Evolutionary conservation across 2,888 invertebrate genomes (phyloP).

Genomic region (Cheiracanthium punctorium): DNA sequence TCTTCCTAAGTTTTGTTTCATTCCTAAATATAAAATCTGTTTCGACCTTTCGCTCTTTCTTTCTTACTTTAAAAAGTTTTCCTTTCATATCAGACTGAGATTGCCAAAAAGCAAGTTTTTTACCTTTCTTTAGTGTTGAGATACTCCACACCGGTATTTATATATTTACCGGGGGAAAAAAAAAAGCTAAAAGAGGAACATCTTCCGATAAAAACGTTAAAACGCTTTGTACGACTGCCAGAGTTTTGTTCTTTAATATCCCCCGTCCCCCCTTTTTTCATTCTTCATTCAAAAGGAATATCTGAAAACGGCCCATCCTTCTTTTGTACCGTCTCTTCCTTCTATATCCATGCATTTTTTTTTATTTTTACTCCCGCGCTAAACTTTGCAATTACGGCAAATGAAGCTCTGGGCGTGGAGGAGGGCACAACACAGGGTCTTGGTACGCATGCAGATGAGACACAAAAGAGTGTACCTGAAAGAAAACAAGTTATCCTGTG

Average conservation of each 20-base stretch:
- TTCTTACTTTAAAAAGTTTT: too few relatives aligned
- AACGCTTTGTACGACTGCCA: neutral
- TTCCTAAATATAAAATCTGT: too few relatives aligned
- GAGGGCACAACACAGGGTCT: slow-evolving; percentile 22
- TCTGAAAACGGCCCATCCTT: slow-evolving; percentile 37
- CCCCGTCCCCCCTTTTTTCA: neutral
- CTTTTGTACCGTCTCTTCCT: slow-evolving; percentile 21
- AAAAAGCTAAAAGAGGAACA: too few relatives aligned
- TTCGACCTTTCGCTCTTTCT: too few relatives aligned
- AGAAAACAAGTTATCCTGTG: slow-evolving; percentile 17
- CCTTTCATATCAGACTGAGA: too few relatives aligned
- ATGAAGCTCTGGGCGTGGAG: slow-evolving; percentile 61
- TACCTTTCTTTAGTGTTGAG: too few relatives aligned
- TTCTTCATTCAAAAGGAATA: neutral
- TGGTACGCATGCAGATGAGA: slow-evolving; percentile 44
- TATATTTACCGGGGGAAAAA: too few relatives aligned
- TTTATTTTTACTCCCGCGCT: neutral
- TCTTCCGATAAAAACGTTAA: neutral
- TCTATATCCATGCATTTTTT: too few relatives aligned
- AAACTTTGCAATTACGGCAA: slow-evolving; percentile 51
- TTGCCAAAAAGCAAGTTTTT: too few relatives aligned
- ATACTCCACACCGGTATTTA: too few relatives aligned
- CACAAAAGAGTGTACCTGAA: neutral
- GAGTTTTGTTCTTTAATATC: neutral
- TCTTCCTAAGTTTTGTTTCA: too few relatives aligned